Evolutionary conservation across 2,888 invertebrate genomes (phyloP).

Genomic region (Pterostichus niger): DNA sequence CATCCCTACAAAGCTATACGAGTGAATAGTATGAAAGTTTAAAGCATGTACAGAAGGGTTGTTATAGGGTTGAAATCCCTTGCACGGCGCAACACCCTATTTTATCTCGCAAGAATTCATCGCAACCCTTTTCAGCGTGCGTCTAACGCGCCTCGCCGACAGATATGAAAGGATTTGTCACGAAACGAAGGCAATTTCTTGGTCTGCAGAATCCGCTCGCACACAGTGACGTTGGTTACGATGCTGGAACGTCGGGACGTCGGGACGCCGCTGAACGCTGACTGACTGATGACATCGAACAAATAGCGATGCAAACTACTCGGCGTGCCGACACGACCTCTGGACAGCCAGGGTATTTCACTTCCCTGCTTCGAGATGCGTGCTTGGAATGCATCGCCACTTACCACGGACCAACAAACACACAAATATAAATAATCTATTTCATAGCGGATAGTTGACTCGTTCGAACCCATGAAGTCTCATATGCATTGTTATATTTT

Average conservation of each 20-base stretch:
- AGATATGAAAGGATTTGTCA: slow-evolving; percentile 68
- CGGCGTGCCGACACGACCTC: slow-evolving; percentile 37
- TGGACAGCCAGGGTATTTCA: slow-evolving; percentile 51
- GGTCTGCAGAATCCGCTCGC: slow-evolving; percentile 65
- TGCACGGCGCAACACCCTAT: slow-evolving; percentile 56
- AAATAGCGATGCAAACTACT: slow-evolving; percentile 67
- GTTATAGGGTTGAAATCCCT: neutral
- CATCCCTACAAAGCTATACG: no score
- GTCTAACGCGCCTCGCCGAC: slow-evolving; percentile 67
- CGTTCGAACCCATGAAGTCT: no score
- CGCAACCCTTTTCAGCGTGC: slow-evolving; percentile 68
- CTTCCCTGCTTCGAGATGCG: neutral
- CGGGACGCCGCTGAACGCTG: neutral
- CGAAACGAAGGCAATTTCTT: slow-evolving; percentile 68
- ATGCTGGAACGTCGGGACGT: slow-evolving; percentile 3
- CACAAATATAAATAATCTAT: slow-evolving; percentile 7
- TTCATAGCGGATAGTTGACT: no score
- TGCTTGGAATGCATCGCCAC: slow-evolving; percentile 24
- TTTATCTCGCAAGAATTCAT: slow-evolving; percentile 68
- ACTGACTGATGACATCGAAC: slow-evolving; percentile 67
- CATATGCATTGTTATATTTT: no score
- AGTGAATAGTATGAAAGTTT: no score
- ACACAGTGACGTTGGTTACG: slow-evolving; percentile 10
- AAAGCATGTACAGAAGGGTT: slow-evolving; percentile 3
- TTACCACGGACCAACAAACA: neutral